These are phyloP conservation scores for Lutjanus erythropterus DNA, from an alignment of 2,113 vertebrate species.

Conservation along the genomic window DNA sequence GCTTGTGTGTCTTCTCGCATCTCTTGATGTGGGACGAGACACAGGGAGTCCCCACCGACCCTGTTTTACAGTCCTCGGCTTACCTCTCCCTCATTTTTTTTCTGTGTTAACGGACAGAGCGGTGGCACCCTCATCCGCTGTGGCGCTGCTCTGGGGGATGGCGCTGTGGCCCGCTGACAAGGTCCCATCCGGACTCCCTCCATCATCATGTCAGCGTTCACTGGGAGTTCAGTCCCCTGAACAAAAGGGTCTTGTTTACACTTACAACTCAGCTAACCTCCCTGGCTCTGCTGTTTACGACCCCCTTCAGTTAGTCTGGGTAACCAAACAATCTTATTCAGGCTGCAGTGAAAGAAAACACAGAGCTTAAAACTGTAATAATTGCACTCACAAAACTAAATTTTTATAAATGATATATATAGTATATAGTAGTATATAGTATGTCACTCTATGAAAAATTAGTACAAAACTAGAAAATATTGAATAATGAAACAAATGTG, in stretches of 20 bases:
- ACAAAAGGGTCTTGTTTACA: conserved; percentile 74
- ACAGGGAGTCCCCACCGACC: conserved; percentile 70
- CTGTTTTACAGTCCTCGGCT: conserved; percentile 74
- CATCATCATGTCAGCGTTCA: conserved; percentile 82
- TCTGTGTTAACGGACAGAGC: conserved; percentile 62
- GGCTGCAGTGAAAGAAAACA: conserved; percentile 8
- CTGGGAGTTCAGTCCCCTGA: conserved; percentile 64
- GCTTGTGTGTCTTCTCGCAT: conserved; percentile 69
- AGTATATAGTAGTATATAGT: no score
- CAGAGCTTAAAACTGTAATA: no score
- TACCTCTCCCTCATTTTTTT: conserved; percentile 52
- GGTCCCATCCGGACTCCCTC: conserved; percentile 78
- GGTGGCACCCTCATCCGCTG: conserved; percentile 56
- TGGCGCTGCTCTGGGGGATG: conserved; percentile 49
- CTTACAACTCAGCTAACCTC: conserved; percentile 57
- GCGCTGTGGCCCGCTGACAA: conserved; percentile 59
- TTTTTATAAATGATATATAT: no score
- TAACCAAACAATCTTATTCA: conserved; percentile 22
- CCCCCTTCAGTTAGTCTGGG: conserved; percentile 37
- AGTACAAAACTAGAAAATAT: no score
- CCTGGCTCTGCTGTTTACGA: conserved; percentile 37
- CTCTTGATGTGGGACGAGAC: conserved; percentile 57
- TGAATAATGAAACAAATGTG: no score
- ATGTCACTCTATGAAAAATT: no score
- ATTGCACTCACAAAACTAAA: no score